These are phyloP conservation scores for Syrista parreyssii DNA, from an alignment of 2,888 invertebrate species.

Conservation along the genomic window DNA sequence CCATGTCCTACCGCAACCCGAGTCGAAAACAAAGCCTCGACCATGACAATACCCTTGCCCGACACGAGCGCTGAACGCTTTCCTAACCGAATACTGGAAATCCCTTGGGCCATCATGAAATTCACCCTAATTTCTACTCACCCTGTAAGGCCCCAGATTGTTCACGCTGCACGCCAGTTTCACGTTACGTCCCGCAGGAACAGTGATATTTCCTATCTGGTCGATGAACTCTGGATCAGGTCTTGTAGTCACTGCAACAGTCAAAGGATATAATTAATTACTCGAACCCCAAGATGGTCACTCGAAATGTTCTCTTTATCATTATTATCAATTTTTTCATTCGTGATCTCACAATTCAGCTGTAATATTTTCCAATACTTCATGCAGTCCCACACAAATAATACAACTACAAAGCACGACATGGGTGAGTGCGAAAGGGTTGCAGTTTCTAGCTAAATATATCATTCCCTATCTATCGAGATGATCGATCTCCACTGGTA, in stretches of 20 bases:
- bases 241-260: slow-evolving; percentile 75
- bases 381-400: neutral
- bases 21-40: neutral
- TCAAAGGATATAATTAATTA: neutral
- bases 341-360: neutral
- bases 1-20: neutral
- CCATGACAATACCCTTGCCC: neutral
- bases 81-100: neutral
- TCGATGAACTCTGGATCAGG: slow-evolving; percentile 92
- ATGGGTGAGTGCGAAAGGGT: neutral
- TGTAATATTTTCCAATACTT: neutral
- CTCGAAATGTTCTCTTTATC: neutral
- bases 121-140: slow-evolving; percentile 64
- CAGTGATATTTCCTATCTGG: slow-evolving; percentile 90
- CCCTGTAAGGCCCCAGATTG: slow-evolving; percentile 91
- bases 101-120: neutral
- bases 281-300: neutral
- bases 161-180: slow-evolving; percentile 91
- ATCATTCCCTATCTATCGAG: neutral
- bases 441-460: neutral
- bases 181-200: slow-evolving; percentile 89
- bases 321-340: neutral
- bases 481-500: neutral
- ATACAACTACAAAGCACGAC: no score
- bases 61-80: neutral